These are phyloP conservation scores for Myxocyprinus asiaticus DNA, from an alignment of 2,113 vertebrate species.

Conservation along the genomic window DNA sequence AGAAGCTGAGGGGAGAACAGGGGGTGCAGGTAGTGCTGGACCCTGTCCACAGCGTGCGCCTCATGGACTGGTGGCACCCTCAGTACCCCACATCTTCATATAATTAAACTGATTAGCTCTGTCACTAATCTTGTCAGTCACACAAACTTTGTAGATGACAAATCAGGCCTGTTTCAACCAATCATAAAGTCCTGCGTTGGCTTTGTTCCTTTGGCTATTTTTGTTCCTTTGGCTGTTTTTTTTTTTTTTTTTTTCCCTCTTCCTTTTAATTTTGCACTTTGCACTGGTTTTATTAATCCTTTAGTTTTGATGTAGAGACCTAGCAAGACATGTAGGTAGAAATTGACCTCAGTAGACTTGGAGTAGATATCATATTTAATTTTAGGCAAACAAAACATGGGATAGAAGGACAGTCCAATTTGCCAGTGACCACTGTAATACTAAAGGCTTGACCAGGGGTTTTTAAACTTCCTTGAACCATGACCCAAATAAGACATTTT, in stretches of 20 bases:
- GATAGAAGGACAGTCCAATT: too few relatives aligned
- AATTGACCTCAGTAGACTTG: too few relatives aligned
- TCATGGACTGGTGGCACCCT: slow-evolving; percentile 98
- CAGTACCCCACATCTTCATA: slow-evolving; percentile 85
- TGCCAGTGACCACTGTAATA: too few relatives aligned
- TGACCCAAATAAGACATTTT: too few relatives aligned
- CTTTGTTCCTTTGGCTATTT: not conserved
- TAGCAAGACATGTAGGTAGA: too few relatives aligned
- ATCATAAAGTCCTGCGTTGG: not conserved
- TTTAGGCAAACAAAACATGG: too few relatives aligned
- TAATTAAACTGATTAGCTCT: slow-evolving; percentile 42
- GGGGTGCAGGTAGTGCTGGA: slow-evolving; percentile 92
- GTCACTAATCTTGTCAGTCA: not conserved
- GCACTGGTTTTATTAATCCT: not conserved
- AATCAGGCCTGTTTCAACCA: not conserved
- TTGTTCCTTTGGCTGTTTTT: not conserved
- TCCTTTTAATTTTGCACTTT: not conserved
- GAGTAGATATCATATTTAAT: too few relatives aligned
- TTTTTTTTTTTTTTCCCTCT: not conserved
- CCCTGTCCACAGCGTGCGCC: slow-evolving; percentile 90
- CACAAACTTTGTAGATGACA: not conserved
- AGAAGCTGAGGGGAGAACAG: slow-evolving; percentile 82
- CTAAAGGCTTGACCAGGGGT: too few relatives aligned
- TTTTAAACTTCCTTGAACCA: too few relatives aligned
- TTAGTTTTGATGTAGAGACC: too few relatives aligned